Conservation (phyloP, 2,113 vertebrate species). For the Conger conger region DNA sequence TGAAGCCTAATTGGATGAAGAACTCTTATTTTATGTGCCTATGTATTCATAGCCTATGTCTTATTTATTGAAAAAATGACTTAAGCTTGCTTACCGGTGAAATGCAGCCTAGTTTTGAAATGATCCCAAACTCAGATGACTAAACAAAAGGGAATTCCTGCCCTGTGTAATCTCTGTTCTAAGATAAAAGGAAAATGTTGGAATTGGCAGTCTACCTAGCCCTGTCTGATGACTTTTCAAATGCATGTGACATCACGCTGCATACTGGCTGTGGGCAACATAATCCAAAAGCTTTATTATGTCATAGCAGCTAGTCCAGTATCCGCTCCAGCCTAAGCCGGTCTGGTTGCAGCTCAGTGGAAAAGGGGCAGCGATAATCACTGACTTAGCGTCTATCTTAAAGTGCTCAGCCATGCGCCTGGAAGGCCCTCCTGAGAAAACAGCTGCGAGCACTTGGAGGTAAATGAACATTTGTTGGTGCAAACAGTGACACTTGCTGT, state of each 20-base stretch:
- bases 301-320: not conserved
- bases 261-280: no score
- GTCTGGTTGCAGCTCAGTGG: not conserved
- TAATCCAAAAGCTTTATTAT: no score
- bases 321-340: not conserved
- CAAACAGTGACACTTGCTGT: constrained; percentile 50
- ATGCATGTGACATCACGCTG: no score
- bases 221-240: no score
- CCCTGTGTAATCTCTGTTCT: no score
- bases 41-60: no score
- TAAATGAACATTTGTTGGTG: constrained; percentile 31
- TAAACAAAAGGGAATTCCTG: no score
- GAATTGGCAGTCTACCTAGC: not conserved
- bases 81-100: no score
- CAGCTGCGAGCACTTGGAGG: constrained; percentile 50
- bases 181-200: constrained; percentile 26
- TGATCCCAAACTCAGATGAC: no score
- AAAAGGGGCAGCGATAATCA: constrained; percentile 20
- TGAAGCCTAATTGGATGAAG: not conserved
- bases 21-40: not conserved
- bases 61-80: no score
- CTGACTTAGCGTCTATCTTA: constrained; percentile 34
- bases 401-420: constrained; percentile 45
- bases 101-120: no score
- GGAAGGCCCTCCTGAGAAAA: constrained; percentile 51